Percentiles rank a stretch among this genome's conserved stretches.
Evolutionary conservation across 2,888 invertebrate species (phyloP).

Genomic region (Ethmia dodecea): DNA sequence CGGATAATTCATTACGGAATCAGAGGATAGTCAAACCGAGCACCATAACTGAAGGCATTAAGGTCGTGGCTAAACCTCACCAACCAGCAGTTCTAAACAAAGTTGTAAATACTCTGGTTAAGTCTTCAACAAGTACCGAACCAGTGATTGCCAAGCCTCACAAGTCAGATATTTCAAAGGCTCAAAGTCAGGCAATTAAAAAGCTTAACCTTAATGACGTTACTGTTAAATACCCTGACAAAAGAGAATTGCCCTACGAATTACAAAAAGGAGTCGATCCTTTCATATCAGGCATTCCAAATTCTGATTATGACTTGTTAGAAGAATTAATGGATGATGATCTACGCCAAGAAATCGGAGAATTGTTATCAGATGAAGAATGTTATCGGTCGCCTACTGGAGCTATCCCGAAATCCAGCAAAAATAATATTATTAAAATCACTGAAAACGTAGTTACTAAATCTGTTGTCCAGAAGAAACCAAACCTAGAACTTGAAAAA

Average conservation of each 20-base stretch:
- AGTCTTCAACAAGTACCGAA: background rate
- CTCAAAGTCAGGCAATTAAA: background rate
- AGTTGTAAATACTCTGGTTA: background rate
- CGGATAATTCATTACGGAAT: constrained; percentile 25
- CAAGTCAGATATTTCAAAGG: background rate
- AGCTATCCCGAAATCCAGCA: constrained; percentile 17
- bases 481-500: background rate
- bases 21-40: constrained; percentile 19
- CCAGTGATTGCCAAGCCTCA: background rate
- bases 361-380: constrained; percentile 59
- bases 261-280: constrained; percentile 35
- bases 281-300: constrained; percentile 51
- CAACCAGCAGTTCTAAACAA: background rate
- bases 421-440: constrained; percentile 1
- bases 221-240: constrained; percentile 5
- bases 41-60: background rate
- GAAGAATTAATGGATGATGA: constrained; percentile 69
- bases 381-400: constrained; percentile 24
- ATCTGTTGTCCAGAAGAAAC: background rate
- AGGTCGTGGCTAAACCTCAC: background rate
- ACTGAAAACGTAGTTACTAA: background rate
- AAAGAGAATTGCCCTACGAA: too few relatives aligned
- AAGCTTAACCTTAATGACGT: background rate
- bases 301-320: constrained; percentile 61
- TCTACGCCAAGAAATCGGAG: constrained; percentile 60